Evolutionary conservation across 2,797 vertebrate genomes (phyloP).

Genomic region (Peromyscus aztecus): DNA sequence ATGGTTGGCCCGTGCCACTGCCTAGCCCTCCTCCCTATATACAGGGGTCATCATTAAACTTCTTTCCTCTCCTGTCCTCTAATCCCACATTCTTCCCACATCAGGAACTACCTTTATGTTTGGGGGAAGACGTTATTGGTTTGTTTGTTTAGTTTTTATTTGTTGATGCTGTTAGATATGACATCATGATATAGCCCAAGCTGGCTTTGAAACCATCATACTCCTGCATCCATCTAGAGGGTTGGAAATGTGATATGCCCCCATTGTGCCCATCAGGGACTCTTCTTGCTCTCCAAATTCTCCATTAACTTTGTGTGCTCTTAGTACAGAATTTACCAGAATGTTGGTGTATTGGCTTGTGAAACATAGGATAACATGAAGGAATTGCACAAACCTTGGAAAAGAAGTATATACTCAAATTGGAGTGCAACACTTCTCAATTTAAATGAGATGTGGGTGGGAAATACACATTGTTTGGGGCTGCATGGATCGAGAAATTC

Average conservation of each 20-base stretch:
- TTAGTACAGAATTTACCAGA: not conserved
- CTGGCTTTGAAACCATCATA: not conserved
- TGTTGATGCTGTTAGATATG: not conserved
- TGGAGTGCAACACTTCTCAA: not conserved
- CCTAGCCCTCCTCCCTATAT: too few relatives aligned
- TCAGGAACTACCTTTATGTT: not conserved
- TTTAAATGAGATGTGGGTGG: not conserved
- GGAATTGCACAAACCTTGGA: not conserved
- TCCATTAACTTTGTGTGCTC: not conserved
- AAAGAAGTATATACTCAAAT: not conserved
- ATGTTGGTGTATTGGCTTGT: not conserved
- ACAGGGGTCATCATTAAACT: not conserved
- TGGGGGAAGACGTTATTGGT: too few relatives aligned
- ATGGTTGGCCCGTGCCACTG: too few relatives aligned
- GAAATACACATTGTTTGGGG: not conserved
- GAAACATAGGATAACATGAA: not conserved
- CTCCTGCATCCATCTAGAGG: not conserved
- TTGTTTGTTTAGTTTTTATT: not conserved
- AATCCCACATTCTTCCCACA: not conserved
- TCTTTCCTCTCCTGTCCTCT: not conserved
- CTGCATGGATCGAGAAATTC: not conserved
- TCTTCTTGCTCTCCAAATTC: not conserved
- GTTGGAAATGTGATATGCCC: not conserved
- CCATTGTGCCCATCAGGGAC: not conserved
- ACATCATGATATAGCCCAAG: not conserved